Percentiles rank a stretch among this genome's conserved stretches.
These are phyloP conservation scores for Uria lomvia DNA, from an alignment of 2,113 vertebrate genomes.

Conservation along the genomic window DNA sequence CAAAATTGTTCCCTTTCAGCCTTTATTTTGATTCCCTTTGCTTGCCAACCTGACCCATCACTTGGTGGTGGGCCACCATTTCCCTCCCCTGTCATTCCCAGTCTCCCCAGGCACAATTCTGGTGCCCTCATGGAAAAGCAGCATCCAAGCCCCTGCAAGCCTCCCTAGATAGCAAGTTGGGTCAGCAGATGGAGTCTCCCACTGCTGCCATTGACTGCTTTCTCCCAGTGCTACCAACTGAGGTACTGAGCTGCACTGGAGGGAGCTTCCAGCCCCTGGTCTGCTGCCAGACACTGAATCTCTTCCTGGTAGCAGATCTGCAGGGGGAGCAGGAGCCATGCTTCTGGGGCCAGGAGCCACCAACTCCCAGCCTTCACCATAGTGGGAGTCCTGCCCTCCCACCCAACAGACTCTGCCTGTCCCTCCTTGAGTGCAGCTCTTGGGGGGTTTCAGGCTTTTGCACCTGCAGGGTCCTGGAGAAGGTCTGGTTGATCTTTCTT, in stretches of 20 bases:
- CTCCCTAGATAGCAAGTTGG: neutral
- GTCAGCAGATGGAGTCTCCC: neutral
- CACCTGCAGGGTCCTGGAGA: neutral
- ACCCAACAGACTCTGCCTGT: neutral
- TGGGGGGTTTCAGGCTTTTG: neutral
- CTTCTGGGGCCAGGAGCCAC: neutral
- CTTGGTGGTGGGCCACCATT: neutral
- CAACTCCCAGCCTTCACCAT: neutral
- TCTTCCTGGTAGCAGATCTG: neutral
- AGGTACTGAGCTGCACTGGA: neutral
- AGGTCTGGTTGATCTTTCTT: neutral
- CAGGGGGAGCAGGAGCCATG: neutral
- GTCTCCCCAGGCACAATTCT: neutral
- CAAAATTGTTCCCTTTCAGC: neutral
- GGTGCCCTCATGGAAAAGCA: neutral
- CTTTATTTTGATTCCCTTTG: neutral
- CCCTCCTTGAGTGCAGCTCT: neutral
- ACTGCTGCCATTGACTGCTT: neutral
- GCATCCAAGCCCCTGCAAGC: neutral
- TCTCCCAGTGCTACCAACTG: neutral
- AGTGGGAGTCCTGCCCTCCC: neutral
- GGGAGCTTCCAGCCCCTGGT: neutral
- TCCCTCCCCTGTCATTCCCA: neutral
- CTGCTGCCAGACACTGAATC: neutral
- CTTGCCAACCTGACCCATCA: neutral